Conservation (phyloP, 2,113 vertebrate genomes). For the Motacilla alba region DNA sequence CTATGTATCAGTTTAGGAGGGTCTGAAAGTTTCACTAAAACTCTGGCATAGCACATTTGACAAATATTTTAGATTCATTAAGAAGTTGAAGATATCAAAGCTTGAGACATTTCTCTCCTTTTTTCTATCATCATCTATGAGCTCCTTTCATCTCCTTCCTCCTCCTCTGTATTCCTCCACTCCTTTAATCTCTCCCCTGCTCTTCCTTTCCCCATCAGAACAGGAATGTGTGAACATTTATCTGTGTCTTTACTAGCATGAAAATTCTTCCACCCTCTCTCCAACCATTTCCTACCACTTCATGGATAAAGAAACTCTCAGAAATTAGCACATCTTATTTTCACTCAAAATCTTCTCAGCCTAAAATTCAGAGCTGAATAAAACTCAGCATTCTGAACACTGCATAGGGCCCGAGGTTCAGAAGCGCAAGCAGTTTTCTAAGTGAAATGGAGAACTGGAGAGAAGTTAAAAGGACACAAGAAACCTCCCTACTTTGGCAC, state of each 20-base stretch:
- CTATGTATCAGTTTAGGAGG: background rate
- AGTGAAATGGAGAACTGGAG: background rate
- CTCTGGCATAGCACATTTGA: background rate
- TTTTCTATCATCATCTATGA: background rate
- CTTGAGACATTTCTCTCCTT: background rate
- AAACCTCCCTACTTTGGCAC: background rate
- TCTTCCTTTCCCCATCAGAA: constrained; percentile 4
- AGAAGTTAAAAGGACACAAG: background rate
- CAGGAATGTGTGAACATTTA: constrained; percentile 25
- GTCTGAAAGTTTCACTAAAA: background rate
- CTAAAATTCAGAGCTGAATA: background rate
- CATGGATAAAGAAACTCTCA: background rate
- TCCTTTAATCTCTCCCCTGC: constrained; percentile 46
- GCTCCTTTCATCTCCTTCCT: constrained; percentile 10
- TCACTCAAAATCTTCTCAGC: background rate
- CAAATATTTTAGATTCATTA: background rate
- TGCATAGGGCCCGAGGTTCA: background rate
- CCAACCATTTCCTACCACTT: background rate
- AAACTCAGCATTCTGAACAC: background rate
- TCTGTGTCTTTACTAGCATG: background rate
- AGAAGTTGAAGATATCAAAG: background rate
- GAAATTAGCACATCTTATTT: background rate
- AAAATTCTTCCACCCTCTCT: background rate
- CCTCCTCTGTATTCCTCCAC: background rate
- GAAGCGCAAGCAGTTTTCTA: background rate